These are phyloP conservation scores for Clostera curtula DNA, from an alignment of 2,888 invertebrate species.

Conservation along the genomic window DNA sequence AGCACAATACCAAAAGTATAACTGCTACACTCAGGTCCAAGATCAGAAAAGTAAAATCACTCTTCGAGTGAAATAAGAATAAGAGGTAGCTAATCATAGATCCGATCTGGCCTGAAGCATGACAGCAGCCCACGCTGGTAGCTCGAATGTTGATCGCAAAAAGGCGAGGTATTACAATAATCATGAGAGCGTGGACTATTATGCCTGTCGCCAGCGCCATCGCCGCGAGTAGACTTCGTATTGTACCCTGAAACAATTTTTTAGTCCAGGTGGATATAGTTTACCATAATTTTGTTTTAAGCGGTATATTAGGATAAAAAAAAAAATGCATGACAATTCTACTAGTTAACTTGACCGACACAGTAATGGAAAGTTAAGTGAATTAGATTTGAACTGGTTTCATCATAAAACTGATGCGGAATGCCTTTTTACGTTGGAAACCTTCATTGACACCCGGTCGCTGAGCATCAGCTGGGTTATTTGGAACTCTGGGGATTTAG, in stretches of 20 bases:
- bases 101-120: conserved; percentile 50
- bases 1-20: conserved; percentile 31
- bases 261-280: too few species aligned
- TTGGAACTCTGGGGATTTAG: too few species aligned
- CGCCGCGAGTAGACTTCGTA: conserved; percentile 30
- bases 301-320: too few species aligned
- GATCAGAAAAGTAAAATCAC: conserved; percentile 27
- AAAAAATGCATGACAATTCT: too few species aligned
- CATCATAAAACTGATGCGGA: too few species aligned
- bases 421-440: too few species aligned
- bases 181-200: conserved; percentile 37
- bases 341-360: too few species aligned
- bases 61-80: conserved; percentile 30
- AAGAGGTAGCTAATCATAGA: conserved; percentile 46
- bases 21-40: conserved; percentile 30
- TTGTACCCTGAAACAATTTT: conserved; percentile 37
- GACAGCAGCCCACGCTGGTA: conserved; percentile 47
- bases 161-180: conserved; percentile 51
- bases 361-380: too few species aligned
- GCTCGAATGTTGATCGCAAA: conserved; percentile 53
- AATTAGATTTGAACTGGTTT: too few species aligned
- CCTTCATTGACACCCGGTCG: too few species aligned
- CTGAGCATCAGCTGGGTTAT: too few species aligned
- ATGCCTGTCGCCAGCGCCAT: conserved; percentile 43
- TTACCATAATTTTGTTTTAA: too few species aligned